These are phyloP conservation scores for Delia radicum DNA, from an alignment of 1,140 invertebrate genomes.

Conservation along the genomic window DNA sequence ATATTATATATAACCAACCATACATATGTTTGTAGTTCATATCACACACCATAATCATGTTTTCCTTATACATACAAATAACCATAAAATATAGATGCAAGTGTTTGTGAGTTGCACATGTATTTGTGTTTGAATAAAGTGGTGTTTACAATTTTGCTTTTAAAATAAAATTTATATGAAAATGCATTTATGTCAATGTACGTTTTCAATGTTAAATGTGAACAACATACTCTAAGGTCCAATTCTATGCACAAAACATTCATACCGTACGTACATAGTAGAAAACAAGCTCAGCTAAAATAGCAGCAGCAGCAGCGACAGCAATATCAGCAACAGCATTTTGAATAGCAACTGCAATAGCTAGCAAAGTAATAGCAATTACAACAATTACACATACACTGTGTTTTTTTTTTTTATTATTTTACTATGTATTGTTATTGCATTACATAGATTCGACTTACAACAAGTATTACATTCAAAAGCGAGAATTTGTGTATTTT, in stretches of 20 bases:
- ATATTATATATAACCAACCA: too few species aligned
- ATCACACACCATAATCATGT: too few species aligned
- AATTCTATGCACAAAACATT: too few species aligned
- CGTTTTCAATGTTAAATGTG: slow-evolving; percentile 21
- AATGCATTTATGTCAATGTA: slow-evolving; percentile 14
- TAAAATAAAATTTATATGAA: background rate
- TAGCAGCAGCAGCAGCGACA: too few species aligned
- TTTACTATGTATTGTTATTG: too few species aligned
- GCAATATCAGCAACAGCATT: background rate
- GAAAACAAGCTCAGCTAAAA: too few species aligned
- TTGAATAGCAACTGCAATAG: background rate
- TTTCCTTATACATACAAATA: background rate
- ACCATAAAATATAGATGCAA: too few species aligned
- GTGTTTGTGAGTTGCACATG: background rate
- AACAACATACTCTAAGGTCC: slow-evolving; percentile 9
- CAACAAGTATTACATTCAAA: background rate
- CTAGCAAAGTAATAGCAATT: background rate
- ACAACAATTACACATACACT: background rate
- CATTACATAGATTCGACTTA: background rate
- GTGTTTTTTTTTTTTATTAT: too few species aligned
- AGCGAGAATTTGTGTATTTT: background rate
- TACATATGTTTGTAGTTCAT: too few species aligned
- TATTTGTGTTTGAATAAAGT: background rate
- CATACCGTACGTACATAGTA: too few species aligned
- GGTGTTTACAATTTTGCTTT: background rate